These are phyloP conservation scores for Tyrannus savana DNA, from an alignment of 2,113 vertebrate species.

Conservation along the genomic window DNA sequence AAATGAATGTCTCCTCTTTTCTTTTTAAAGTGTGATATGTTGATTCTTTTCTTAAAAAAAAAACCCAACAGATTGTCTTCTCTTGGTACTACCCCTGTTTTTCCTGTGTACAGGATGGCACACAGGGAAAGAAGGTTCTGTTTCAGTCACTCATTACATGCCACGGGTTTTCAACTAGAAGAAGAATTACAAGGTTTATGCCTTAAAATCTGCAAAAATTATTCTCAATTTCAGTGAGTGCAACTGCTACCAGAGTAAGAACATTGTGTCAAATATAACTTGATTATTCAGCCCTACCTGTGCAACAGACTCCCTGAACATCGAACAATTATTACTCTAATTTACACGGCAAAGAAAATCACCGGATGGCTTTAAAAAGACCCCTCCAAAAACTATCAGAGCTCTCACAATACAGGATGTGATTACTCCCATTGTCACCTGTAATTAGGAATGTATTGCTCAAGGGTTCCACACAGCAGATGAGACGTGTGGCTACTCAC, in stretches of 20 bases:
- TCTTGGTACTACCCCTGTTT: not conserved
- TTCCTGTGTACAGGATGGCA: not conserved
- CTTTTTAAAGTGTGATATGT: not conserved
- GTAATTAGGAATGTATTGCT: not conserved
- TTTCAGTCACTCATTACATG: not conserved
- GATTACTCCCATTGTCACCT: not conserved
- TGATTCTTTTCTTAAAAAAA: not conserved
- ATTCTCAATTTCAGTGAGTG: not conserved
- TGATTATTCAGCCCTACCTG: not conserved
- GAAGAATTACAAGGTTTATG: not conserved
- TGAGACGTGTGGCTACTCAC: conserved; percentile 75
- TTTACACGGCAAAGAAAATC: not conserved
- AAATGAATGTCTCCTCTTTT: not conserved
- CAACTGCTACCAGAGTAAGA: not conserved
- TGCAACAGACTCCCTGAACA: not conserved
- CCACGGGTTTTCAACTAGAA: not conserved
- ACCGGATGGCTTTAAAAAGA: not conserved
- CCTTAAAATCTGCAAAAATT: not conserved
- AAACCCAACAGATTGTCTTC: not conserved
- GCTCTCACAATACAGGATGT: not conserved
- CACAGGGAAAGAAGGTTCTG: fast-evolving
- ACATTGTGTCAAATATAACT: not conserved
- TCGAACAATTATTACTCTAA: not conserved
- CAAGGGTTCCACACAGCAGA: not conserved
- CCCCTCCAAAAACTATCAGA: not conserved